These are phyloP conservation scores for Sebastiscus tertius DNA, from an alignment of 2,797 vertebrate genomes.

Conservation along the genomic window DNA sequence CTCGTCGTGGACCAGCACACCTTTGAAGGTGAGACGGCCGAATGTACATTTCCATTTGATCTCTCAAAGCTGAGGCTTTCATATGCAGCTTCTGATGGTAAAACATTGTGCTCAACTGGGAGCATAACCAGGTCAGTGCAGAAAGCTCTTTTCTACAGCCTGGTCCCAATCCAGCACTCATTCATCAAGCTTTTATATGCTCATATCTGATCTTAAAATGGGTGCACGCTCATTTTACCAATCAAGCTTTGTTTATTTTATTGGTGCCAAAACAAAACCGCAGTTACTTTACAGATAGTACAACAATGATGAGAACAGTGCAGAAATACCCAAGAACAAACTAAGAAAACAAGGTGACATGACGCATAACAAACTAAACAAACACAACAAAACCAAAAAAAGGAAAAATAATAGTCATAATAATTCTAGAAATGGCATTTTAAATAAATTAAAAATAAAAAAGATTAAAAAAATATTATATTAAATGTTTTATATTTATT, in stretches of 20 bases:
- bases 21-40: constrained; percentile 90
- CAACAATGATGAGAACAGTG: not conserved
- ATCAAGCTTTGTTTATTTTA: not conserved
- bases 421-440: too few relatives aligned
- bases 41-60: constrained; percentile 42
- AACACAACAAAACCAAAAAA: not conserved
- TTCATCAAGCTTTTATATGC: not conserved
- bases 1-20: constrained; percentile 99
- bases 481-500: too few relatives aligned
- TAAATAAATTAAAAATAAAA: too few relatives aligned
- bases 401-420: not conserved
- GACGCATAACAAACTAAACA: not conserved
- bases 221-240: not conserved
- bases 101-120: constrained; percentile 6
- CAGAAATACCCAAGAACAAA: not conserved
- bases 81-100: not conserved
- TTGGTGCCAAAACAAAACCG: not conserved
- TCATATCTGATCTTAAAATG: not conserved
- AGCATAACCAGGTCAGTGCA: constrained; percentile 6
- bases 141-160: not conserved
- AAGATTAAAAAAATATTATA: too few relatives aligned
- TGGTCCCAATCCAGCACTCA: not conserved
- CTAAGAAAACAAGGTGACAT: not conserved
- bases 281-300: not conserved
- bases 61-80: constrained; percentile 14